Evolutionary conservation across 1,140 invertebrate genomes (phyloP), one percentile per base, ranked within the genome.

Genomic region (Asobara japonica): DNA sequence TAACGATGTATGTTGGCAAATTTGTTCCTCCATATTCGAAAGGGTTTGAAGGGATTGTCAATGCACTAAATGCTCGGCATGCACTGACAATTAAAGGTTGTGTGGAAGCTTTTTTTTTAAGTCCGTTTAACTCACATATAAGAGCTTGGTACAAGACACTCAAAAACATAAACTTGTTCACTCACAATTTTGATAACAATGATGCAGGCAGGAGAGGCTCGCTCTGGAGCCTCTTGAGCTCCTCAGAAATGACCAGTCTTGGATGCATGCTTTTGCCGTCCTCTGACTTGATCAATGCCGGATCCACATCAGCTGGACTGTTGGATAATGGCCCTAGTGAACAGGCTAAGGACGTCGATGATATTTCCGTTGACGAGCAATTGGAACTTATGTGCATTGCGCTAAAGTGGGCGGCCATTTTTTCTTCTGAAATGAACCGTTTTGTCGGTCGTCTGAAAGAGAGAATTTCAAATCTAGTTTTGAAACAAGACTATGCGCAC

Each of bases 401-500:
- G 75, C 89, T 91, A 72, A 95, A 90, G 79, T 94, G 92, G 38
- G 92, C 92, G 16, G 93, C 90, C 90, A 95, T 94, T 84, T 93
- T 93, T 81, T 94, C 93, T 83, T 94, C 93, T 0, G 93, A 93
- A 73, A 94, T 94, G n/a, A 92, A 88, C 77, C 93, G 92, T 83
- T 95, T 95, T n/a, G 86, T 78, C 20, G 90, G 90, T 20, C 89
- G 89, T 65, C 72, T 87, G 68, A 13, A 74, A 72, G 69, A 16
- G 71, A 36, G 11, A 51, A 30, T 65, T 71, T 45, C 29, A 30
- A n/a, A n/a, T n/a, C n/a, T n/a, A n/a, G n/a, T n/a, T n/a, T n/a
- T n/a, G n/a, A n/a, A n/a, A n/a, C n/a, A n/a, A n/a, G n/a, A n/a
- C n/a, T n/a, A n/a, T n/a, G n/a, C n/a, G n/a, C n/a, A n/a, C n/a